Evolutionary conservation across 2,797 vertebrate genomes (phyloP).

Genomic region (Sebastes oblongus): DNA sequence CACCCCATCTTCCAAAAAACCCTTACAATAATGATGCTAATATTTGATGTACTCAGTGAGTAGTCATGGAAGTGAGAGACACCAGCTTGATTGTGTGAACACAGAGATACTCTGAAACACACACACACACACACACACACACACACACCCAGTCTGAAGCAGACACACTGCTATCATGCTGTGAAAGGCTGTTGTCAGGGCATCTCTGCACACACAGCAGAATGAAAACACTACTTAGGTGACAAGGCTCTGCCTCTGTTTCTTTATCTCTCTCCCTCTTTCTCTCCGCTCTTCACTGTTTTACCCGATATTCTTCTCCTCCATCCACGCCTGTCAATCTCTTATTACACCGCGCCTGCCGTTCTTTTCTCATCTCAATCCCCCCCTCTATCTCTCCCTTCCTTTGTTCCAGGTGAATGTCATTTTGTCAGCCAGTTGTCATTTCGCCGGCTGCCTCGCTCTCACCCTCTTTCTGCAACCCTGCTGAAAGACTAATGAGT

Average conservation of each 20-base stretch:
- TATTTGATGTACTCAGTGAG: conserved; percentile 5
- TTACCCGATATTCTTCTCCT: conserved; percentile 31
- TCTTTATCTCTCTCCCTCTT: conserved; percentile 10
- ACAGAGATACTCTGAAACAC: neutral
- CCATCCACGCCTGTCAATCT: conserved; percentile 44
- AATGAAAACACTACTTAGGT: conserved; percentile 58
- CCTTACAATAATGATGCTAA: conserved; percentile 9
- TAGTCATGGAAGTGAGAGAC: neutral
- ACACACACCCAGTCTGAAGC: neutral
- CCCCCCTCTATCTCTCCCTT: conserved; percentile 1
- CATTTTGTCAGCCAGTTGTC: conserved; percentile 68
- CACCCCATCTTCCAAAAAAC: neutral
- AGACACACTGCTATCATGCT: conserved; percentile 39
- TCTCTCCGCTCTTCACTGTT: conserved; percentile 23
- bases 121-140: neutral
- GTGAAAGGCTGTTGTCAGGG: conserved; percentile 52
- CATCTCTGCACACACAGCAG: conserved; percentile 39
- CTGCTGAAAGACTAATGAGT: conserved; percentile 55
- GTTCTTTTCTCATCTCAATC: conserved; percentile 47
- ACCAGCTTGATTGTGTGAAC: neutral
- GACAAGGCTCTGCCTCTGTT: conserved; percentile 38
- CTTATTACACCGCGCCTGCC: conserved; percentile 49
- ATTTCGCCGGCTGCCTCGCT: conserved; percentile 37
- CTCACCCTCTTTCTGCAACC: conserved; percentile 14
- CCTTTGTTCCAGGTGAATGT: conserved; percentile 57